Percentiles rank a stretch among this genome's conserved stretches.
These are phyloP conservation scores for Tryphoninae sp. DNA, from an alignment of 2,888 invertebrate species.

Conservation along the genomic window DNA sequence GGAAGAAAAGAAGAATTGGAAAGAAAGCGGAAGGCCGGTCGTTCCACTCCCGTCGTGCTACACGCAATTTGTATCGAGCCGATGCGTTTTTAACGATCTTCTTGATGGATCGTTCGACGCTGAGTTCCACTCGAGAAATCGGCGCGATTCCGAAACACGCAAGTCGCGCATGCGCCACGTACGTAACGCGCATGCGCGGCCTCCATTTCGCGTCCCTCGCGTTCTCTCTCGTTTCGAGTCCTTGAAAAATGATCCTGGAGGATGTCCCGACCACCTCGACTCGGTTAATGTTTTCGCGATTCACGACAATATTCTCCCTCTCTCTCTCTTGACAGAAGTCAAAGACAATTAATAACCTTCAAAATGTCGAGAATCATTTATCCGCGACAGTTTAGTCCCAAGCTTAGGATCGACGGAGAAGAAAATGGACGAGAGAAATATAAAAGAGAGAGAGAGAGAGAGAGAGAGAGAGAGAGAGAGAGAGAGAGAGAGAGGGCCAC, in stretches of 20 bases:
- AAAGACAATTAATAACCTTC: constrained; percentile 77
- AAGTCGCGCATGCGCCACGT: constrained; percentile 23
- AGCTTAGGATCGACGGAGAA: constrained; percentile 68
- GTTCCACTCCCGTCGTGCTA: constrained; percentile 52
- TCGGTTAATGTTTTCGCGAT: constrained; percentile 80
- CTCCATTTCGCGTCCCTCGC: constrained; percentile 37
- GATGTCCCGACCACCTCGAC: constrained; percentile 73
- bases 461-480: constrained; percentile 32
- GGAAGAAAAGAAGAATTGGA: constrained; percentile 18
- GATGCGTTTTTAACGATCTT: constrained; percentile 69
- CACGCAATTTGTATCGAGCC: constrained; percentile 64
- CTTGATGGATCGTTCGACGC: constrained; percentile 63
- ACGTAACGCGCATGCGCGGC: constrained; percentile 7
- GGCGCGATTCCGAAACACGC: constrained; percentile 57
- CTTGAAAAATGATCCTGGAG: constrained; percentile 80
- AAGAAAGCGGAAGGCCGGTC: constrained; percentile 51
- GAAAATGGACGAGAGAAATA: constrained; percentile 50
- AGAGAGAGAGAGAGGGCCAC: constrained; percentile 48
- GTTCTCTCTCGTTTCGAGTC: constrained; percentile 16
- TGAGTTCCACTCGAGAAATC: constrained; percentile 57
- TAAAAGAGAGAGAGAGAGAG: constrained; percentile 36
- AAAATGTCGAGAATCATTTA: constrained; percentile 75
- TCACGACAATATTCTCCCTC: constrained; percentile 72
- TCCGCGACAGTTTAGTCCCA: constrained; percentile 80
- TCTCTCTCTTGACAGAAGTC: constrained; percentile 70